Base-by-base conservation (phyloP, 2,113 vertebrate species). In the Piaya cayana region DNA sequence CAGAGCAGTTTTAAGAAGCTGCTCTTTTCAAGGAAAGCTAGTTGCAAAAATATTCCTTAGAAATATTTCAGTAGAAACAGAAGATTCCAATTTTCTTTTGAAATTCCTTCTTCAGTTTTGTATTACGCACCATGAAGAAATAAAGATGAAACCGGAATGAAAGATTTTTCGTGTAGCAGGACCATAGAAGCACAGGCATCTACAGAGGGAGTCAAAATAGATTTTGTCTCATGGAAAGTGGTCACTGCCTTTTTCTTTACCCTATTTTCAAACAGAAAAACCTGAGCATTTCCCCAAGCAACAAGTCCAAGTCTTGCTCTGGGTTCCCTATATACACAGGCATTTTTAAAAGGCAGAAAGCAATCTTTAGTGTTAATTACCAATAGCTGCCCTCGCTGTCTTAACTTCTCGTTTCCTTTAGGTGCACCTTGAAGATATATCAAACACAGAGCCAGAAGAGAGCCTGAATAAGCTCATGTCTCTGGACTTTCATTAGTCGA, bases 401-500 rank as follows among this genome's bases (percentile, higher is more conserved):
- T 50, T 70, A 77, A 74, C 82, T 83, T 81, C 86, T 93, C 88
- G 68, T 68, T 96, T 92, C 88, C 80, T 83, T 96, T 93, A 94
- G 90, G 92, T 94, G 92, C 86, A 90, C 90, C 88, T 90, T 45
- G 56, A 96, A 75, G 76, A 88, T 45, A 78, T 56, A 90, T 90
- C 88, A 95, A 88, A 92, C 80, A 20, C 43, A 60, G 86, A 64
- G 84, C 88, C 88, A 96, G 81, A 69, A 64, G 65, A 95, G 77
- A 60, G 74, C 71, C 79, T 67, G 56, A 86, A 84, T 81, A 75
- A 93, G 76, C 79, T 55, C 47, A 36, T 58, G 86, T 88, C 88
- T 68, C 96, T 93, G 88, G 88, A 81, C 85, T 95, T 96, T 93
- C 94, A 96, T 94, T 91, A 95, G 84, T 82, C 92, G 86, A 91